Base-by-base conservation (phyloP, 2,113 vertebrate species). In the Potamarius usumacintae region DNA sequence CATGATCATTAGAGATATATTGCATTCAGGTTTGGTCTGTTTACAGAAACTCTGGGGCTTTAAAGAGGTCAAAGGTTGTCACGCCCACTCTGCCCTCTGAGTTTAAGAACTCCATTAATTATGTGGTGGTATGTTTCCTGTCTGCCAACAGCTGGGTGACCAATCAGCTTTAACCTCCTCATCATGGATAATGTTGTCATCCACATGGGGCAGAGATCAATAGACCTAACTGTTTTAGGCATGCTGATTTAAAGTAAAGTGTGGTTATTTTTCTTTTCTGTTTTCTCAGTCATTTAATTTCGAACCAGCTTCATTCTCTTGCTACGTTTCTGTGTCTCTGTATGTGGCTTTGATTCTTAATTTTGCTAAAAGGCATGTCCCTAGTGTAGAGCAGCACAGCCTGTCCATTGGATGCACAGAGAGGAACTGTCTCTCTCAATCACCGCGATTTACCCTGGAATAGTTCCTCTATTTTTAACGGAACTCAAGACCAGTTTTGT, bases 41-140 rank as follows among this genome's bases (percentile, higher is more conserved):
- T 87, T 78, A 88, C 89, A 84, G 77, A 77, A 88, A 86, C 82
- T 82, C 20, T 62, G 7, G 34, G 67, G 76, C 77, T 42, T 89
- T 78, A 53, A 11, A 72, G 85, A 50, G 71, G 85, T 87, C 89
- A 87, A 85, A 87, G 53, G 85, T 89, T 42, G 62, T 8, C 11
- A 67, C 50, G 2, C 62, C 81, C 60, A 67, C 67, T 65, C 52
- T 82, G 87, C 82, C 60, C 77, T 84, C 10, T n/a, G 53, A 42
- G 82, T 82, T 86, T 72, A 90, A 79, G 71, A 82, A 85, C 71
- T 87, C 88, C 78, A 89, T 90, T 90, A 89, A 63, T 67, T 87
- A 74, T 82, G 71, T 82, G 62, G 85, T 71, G 17, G 85, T 74
- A 53, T 89, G 88, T 87, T 90, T 89, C 85, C 87, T 89, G 87